Percentiles rank a stretch among this genome's conserved stretches.
Evolutionary conservation across 2,797 vertebrate genomes (phyloP).

Genomic region (Delichon dasypus): DNA sequence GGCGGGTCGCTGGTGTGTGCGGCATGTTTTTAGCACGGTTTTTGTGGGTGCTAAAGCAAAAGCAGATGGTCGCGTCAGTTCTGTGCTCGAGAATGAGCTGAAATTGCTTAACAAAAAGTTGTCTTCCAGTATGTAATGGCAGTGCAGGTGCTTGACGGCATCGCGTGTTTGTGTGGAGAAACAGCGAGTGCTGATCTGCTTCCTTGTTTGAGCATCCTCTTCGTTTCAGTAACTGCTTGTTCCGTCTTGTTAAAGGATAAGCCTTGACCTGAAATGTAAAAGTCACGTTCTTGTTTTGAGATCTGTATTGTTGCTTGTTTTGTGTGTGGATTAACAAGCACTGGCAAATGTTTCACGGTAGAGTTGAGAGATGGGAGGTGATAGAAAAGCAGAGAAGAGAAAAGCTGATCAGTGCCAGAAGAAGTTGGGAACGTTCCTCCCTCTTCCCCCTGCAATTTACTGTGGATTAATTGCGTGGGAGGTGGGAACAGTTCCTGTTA

Average conservation of each 20-base stretch:
- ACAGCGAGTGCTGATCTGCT: neutral
- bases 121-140: accelerated
- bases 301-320: neutral
- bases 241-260: neutral
- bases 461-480: neutral
- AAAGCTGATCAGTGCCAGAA: neutral
- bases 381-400: neutral
- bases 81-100: neutral
- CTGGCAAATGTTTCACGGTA: neutral
- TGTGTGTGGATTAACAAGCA: neutral
- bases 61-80: neutral
- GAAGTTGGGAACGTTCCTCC: neutral
- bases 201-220: neutral
- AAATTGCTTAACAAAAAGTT: neutral
- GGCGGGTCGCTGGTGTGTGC: neutral
- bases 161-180: neutral
- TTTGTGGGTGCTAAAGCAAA: neutral
- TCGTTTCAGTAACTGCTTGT: neutral
- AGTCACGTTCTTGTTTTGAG: neutral
- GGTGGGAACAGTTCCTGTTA: neutral
- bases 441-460: neutral
- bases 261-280: neutral
- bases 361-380: neutral
- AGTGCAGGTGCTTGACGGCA: neutral
- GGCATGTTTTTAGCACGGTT: neutral